phyloP scores from a whole-genome alignment of 2,888 invertebrate species.

The Drosophila antonietae region DNA sequence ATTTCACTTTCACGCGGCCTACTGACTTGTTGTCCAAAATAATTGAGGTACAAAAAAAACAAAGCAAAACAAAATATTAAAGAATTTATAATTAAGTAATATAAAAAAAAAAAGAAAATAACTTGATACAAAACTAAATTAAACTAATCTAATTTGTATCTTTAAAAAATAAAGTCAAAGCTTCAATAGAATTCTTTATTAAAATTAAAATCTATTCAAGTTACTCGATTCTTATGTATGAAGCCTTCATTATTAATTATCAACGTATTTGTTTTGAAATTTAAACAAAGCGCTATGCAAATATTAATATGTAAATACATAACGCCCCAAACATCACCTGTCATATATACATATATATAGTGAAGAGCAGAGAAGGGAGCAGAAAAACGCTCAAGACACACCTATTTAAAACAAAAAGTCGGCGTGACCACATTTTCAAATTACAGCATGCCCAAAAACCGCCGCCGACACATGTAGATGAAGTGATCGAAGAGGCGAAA shows the following conservation, averaged over 20 bases:
- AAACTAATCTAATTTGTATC: too few relatives aligned
- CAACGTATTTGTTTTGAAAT: not conserved
- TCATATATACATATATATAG: conserved; percentile 29
- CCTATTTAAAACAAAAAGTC: conserved; percentile 34
- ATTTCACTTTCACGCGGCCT: conserved; percentile 68
- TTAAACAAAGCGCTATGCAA: conserved; percentile 24
- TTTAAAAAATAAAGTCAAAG: not conserved
- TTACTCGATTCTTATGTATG: not conserved
- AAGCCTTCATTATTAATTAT: not conserved
- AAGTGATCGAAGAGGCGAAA: conserved; percentile 4
- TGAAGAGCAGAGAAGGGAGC: conserved; percentile 1
- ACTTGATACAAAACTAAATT: too few relatives aligned
- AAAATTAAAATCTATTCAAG: not conserved
- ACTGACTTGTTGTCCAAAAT: conserved; percentile 28
- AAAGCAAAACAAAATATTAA: not conserved
- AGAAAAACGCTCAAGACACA: conserved; percentile 33
- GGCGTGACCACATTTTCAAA: conserved; percentile 53
- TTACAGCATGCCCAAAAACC: conserved; percentile 45
- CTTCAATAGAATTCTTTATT: not conserved
- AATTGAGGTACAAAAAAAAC: not conserved
- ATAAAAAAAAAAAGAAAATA: not conserved
- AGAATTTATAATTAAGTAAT: not conserved
- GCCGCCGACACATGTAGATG: conserved; percentile 13
- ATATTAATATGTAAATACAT: conserved; percentile 34
- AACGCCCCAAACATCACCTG: conserved; percentile 48